Percentiles rank a stretch among this genome's conserved stretches.
These are phyloP conservation scores for Psylliodes chrysocephalus DNA, from an alignment of 2,888 invertebrate genomes.

Conservation along the genomic window DNA sequence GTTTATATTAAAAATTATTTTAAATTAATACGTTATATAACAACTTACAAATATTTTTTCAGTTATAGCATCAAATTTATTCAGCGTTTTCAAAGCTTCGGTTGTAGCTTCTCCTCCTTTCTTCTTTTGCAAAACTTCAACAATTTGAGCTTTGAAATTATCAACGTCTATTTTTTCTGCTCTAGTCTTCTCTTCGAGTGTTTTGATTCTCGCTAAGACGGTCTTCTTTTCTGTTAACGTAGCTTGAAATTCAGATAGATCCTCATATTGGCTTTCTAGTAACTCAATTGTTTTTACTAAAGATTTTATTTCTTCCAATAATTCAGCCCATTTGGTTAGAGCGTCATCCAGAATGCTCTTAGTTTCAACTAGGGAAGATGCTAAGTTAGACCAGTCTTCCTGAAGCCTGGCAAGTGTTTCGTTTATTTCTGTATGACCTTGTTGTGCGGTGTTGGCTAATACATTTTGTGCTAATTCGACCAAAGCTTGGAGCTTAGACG, in stretches of 20 bases:
- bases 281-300: slow-evolving; percentile 84
- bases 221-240: slow-evolving; percentile 87
- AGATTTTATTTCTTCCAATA: slow-evolving; percentile 87
- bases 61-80: slow-evolving; percentile 83
- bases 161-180: slow-evolving; percentile 93
- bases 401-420: slow-evolving; percentile 84
- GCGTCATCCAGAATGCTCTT: slow-evolving; percentile 89
- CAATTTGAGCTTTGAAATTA: slow-evolving; percentile 82
- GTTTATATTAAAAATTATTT: background rate
- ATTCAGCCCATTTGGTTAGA: slow-evolving; percentile 91
- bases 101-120: slow-evolving; percentile 85
- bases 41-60: slow-evolving; percentile 76
- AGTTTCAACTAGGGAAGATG: slow-evolving; percentile 89
- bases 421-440: slow-evolving; percentile 89
- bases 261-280: slow-evolving; percentile 78
- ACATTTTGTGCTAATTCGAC: slow-evolving; percentile 93
- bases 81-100: slow-evolving; percentile 86
- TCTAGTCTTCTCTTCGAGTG: slow-evolving; percentile 86
- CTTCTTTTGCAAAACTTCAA: slow-evolving; percentile 86
- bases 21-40: slow-evolving; percentile 28
- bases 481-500: slow-evolving; percentile 84
- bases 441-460: slow-evolving; percentile 88
- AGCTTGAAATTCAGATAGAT: slow-evolving; percentile 79
- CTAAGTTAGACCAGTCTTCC: slow-evolving; percentile 89
- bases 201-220: slow-evolving; percentile 86